Evolutionary conservation across 2,888 invertebrate species (phyloP).

Genomic region (Noctua comes): DNA sequence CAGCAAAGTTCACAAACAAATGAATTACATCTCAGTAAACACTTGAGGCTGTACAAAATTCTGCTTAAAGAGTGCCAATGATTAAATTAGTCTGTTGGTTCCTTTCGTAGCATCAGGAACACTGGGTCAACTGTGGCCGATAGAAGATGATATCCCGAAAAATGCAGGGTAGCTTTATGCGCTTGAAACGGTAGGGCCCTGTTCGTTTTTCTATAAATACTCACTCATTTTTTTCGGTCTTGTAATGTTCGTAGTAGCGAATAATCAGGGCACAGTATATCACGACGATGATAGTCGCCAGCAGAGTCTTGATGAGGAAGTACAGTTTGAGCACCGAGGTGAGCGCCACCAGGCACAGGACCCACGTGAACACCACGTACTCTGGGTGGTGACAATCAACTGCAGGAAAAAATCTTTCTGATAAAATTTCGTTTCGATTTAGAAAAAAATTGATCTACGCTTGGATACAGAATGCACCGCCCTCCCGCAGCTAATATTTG

Average conservation of each 20-base stretch:
- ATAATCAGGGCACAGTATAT: constrained; percentile 93
- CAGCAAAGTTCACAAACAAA: no score
- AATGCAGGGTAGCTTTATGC: background rate
- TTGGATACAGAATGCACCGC: no score
- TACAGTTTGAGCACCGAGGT: constrained; percentile 98
- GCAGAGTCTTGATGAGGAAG: constrained; percentile 95
- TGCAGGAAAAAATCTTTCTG: constrained; percentile 17
- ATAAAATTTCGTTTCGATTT: no score
- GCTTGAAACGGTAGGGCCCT: background rate
- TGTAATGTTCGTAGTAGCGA: constrained; percentile 88
- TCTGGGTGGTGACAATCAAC: constrained; percentile 93
- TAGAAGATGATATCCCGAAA: background rate
- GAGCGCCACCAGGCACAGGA: constrained; percentile 96
- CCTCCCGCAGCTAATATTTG: no score
- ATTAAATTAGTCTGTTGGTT: no score
- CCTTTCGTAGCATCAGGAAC: no score
- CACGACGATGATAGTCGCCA: constrained; percentile 94
- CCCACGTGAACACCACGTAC: constrained; percentile 98
- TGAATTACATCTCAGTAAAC: background rate
- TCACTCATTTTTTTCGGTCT: constrained; percentile 73
- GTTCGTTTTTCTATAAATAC: constrained; percentile 63
- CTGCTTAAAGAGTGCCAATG: background rate
- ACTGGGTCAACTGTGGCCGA: background rate
- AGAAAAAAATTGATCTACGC: no score
- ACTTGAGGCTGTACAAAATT: background rate